These are phyloP conservation scores for Ctenodactylus gundi DNA, from an alignment of 2,113 vertebrate genomes.

Conservation along the genomic window DNA sequence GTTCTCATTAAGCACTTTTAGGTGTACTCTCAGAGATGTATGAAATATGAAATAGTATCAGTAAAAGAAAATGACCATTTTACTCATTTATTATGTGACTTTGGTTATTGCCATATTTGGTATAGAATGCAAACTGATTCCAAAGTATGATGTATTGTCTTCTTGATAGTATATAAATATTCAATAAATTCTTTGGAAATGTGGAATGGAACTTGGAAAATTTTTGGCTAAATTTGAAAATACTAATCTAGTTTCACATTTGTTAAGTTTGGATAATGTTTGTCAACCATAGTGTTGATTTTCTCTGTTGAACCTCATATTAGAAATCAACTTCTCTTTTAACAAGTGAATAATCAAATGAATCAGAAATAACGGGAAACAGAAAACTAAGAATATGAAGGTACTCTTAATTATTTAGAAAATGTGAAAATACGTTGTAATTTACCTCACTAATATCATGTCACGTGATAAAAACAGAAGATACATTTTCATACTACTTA, in stretches of 20 bases:
- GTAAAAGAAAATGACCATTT: background rate
- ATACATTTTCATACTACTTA: background rate
- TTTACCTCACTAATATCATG: background rate
- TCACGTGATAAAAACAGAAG: background rate
- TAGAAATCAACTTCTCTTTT: background rate
- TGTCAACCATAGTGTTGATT: background rate
- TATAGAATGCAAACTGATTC: background rate
- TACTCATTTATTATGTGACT: background rate
- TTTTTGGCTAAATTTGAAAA: too few species aligned
- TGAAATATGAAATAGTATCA: background rate
- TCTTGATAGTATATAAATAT: background rate
- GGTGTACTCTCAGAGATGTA: background rate
- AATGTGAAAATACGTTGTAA: background rate
- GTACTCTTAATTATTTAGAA: background rate
- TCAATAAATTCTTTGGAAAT: background rate
- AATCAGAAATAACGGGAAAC: background rate
- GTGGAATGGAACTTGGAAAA: too few species aligned
- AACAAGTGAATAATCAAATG: background rate
- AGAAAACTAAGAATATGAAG: background rate
- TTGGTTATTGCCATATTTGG: background rate
- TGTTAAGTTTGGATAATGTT: background rate
- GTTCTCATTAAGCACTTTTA: background rate
- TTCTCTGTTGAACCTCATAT: background rate
- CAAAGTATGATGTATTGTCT: background rate
- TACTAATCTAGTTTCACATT: background rate